Conservation (phyloP, 2,888 invertebrate species). For the Aphodius sticticus region DNA sequence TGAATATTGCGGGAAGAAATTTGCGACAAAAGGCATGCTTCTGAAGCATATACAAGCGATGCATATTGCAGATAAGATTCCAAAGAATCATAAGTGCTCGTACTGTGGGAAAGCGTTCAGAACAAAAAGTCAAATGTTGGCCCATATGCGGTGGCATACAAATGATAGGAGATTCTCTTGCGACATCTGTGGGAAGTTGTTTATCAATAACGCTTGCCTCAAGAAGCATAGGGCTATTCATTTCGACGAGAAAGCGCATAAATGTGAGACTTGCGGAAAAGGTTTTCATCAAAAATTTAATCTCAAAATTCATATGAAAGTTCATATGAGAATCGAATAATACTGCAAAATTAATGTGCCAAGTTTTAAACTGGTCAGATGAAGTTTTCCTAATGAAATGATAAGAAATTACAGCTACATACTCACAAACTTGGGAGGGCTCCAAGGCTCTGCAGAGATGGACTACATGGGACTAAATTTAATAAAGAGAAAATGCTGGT, state of each 20-base stretch:
- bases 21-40: constrained; percentile 49
- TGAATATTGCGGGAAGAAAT: constrained; percentile 50
- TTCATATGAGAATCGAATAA: constrained; percentile 15
- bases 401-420: too few species aligned
- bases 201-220: constrained; percentile 35
- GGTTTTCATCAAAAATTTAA: constrained; percentile 17
- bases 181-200: constrained; percentile 48
- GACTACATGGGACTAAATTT: too few species aligned
- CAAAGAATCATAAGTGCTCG: constrained; percentile 46
- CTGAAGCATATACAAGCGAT: constrained; percentile 47
- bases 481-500: too few species aligned
- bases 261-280: constrained; percentile 12
- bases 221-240: constrained; percentile 32
- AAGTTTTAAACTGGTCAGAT: too few species aligned
- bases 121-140: constrained; percentile 24
- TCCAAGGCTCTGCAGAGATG: too few species aligned
- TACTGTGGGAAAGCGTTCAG: constrained; percentile 51
- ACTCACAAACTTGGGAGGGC: too few species aligned
- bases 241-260: constrained; percentile 20
- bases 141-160: constrained; percentile 49
- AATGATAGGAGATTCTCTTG: constrained; percentile 49
- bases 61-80: constrained; percentile 50
- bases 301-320: constrained; percentile 21
- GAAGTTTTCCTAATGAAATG: too few species aligned
- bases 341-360: too few species aligned